Evolutionary conservation across 1,140 invertebrate genomes (phyloP).

Genomic region (Drosophila tsacasi): DNA sequence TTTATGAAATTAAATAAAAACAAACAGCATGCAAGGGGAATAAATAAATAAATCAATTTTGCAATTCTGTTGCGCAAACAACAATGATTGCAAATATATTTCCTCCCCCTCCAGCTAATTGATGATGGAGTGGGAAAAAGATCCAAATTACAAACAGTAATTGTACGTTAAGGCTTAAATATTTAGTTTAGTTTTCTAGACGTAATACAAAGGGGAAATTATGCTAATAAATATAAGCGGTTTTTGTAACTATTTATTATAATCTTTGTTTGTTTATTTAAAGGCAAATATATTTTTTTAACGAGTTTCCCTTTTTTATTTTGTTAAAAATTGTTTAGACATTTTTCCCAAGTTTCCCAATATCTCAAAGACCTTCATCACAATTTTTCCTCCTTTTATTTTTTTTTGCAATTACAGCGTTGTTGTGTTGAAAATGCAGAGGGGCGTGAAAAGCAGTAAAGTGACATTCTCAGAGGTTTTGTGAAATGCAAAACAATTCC

Average conservation of each 20-base stretch:
- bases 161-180: constrained; percentile 14
- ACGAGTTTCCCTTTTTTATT: background rate
- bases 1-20: constrained; percentile 73
- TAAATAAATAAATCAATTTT: constrained; percentile 79
- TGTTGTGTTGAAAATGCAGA: constrained; percentile 1
- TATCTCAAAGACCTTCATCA: background rate
- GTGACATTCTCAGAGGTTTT: constrained; percentile 25
- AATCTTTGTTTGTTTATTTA: background rate
- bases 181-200: constrained; percentile 7
- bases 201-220: background rate
- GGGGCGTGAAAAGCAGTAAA: constrained; percentile 16
- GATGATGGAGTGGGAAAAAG: constrained; percentile 4
- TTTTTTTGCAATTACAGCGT: constrained; percentile 2
- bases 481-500: constrained; percentile 40
- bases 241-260: constrained; percentile 1
- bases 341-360: background rate
- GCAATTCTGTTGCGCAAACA: constrained; percentile 59
- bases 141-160: constrained; percentile 12
- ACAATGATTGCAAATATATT: constrained; percentile 34
- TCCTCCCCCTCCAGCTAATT: background rate
- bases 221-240: background rate
- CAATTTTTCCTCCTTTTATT: background rate
- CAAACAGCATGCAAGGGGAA: constrained; percentile 55
- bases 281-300: background rate
- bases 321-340: background rate